Percentiles rank a stretch among this genome's conserved stretches.
Evolutionary conservation across 2,888 invertebrate species (phyloP).

Genomic region (Epistrophe grossulariae): DNA sequence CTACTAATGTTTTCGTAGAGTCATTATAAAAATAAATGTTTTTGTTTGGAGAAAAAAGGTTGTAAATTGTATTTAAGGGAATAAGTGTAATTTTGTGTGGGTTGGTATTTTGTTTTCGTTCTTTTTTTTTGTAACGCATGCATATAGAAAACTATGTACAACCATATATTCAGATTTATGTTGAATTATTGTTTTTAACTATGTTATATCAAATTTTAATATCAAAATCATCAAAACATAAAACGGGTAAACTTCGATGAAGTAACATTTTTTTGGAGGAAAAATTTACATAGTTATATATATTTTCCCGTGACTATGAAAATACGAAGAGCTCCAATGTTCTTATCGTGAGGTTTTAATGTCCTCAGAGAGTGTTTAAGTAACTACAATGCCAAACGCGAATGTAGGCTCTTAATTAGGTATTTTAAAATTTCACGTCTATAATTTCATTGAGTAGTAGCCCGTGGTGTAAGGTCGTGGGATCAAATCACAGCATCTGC

Average conservation of each 20-base stretch:
- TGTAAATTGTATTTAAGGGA: not conserved
- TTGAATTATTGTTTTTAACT: not conserved
- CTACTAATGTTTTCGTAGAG: not conserved
- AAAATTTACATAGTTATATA: too few species aligned
- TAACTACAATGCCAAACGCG: not conserved
- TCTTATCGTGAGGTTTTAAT: too few species aligned
- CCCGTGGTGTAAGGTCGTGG: too few species aligned
- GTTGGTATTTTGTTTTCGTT: slow-evolving; percentile 2
- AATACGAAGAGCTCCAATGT: too few species aligned
- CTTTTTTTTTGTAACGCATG: not conserved
- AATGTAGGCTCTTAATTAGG: not conserved
- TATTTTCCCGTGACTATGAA: too few species aligned
- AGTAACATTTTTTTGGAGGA: not conserved
- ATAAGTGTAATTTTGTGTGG: not conserved
- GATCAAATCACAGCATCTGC: too few species aligned
- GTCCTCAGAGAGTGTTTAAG: too few species aligned
- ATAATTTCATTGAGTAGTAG: too few species aligned
- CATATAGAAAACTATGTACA: not conserved
- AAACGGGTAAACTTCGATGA: not conserved
- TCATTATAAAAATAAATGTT: too few species aligned
- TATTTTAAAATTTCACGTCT: too few species aligned
- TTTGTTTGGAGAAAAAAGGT: not conserved
- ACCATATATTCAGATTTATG: not conserved
- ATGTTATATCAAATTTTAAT: not conserved
- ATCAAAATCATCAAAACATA: not conserved